Conservation (phyloP, 2,797 vertebrate genomes). For the Okamejei kenojei region DNA sequence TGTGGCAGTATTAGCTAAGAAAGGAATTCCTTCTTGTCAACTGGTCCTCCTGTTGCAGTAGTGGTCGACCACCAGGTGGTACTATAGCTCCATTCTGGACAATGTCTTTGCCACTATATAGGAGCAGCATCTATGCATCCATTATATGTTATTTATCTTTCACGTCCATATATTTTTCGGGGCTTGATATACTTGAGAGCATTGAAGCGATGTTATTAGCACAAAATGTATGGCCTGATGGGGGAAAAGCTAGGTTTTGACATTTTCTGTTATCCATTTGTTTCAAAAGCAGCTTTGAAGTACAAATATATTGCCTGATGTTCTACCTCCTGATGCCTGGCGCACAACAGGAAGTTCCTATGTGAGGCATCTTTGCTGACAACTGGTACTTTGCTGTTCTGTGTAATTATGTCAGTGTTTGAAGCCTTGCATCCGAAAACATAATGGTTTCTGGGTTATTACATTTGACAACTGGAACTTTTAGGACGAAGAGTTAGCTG, state of each 20-base stretch:
- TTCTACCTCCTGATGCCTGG: background rate
- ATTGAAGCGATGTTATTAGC: background rate
- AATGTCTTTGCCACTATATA: background rate
- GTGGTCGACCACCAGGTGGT: background rate
- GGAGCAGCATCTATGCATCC: background rate
- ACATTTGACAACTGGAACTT: background rate
- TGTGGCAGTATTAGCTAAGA: no score
- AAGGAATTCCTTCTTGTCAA: background rate
- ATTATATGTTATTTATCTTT: background rate
- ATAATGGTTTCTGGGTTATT: background rate
- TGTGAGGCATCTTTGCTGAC: background rate
- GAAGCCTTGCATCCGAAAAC: background rate
- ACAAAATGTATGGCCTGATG: background rate
- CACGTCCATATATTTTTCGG: background rate
- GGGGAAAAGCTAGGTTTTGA: background rate
- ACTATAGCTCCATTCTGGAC: background rate
- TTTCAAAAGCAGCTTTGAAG: background rate
- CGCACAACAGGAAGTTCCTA: background rate
- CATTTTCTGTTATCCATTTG: background rate
- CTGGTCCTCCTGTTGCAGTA: background rate
- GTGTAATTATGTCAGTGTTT: background rate
- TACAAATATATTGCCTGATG: background rate
- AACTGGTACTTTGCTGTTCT: background rate
- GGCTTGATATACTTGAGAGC: background rate
- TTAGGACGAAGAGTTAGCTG: background rate